Conservation (phyloP, 2,113 vertebrate genomes). For the Proteles cristata region DNA sequence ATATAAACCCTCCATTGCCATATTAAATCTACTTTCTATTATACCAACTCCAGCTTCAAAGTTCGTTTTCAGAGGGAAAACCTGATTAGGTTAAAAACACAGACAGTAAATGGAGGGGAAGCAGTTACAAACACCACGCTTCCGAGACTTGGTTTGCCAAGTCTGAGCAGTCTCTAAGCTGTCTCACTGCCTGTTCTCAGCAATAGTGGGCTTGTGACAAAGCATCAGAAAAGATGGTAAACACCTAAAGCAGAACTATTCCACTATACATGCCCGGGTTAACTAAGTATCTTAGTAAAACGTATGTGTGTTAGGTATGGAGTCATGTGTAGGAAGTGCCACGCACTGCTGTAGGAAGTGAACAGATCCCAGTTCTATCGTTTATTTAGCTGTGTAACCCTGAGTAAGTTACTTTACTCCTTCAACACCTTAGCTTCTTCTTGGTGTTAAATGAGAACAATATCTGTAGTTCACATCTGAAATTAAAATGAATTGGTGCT, state of each 20-base stretch:
- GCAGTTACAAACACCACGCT: not conserved
- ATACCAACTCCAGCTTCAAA: constrained; percentile 46
- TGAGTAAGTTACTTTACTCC: not conserved
- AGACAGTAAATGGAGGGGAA: not conserved
- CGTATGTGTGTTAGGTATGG: not conserved
- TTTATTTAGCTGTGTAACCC: not conserved
- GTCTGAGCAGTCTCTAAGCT: not conserved
- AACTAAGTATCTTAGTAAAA: not conserved
- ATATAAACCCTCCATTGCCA: not conserved
- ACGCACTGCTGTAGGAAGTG: too few relatives aligned
- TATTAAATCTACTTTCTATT: not conserved
- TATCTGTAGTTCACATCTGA: not conserved
- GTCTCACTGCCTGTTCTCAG: not conserved
- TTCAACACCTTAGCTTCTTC: not conserved
- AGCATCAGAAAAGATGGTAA: not conserved
- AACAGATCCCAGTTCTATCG: not conserved
- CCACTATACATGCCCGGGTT: not conserved
- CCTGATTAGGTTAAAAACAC: constrained; percentile 9
- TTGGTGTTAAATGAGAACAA: not conserved
- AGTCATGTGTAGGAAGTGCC: not conserved
- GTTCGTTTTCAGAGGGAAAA: constrained; percentile 31
- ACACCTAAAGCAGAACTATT: not conserved
- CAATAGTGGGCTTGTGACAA: not conserved
- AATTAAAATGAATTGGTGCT: not conserved
- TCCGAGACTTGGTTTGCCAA: not conserved